Percentiles rank a stretch among this genome's conserved stretches.
phyloP scores from a whole-genome alignment of 2,888 invertebrate species.

The Athetis lepigone region DNA sequence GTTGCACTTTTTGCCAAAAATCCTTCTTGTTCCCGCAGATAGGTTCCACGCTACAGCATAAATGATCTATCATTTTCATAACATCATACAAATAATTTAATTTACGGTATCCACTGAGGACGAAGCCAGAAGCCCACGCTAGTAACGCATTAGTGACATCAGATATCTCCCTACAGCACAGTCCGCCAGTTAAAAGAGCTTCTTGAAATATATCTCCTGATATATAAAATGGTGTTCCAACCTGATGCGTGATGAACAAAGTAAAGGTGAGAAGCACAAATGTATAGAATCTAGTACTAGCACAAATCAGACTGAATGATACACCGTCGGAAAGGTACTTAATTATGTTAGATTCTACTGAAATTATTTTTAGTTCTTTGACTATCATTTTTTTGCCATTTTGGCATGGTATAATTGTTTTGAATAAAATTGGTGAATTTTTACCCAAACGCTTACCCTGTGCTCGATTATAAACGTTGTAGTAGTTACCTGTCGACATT shows the following conservation, averaged over 20 bases:
- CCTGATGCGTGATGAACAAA: too few relatives aligned
- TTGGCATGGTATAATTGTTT: too few relatives aligned
- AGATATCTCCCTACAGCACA: conserved; percentile 69
- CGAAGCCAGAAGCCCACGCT: conserved; percentile 79
- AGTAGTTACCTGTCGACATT: conserved; percentile 77
- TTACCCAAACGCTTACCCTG: too few relatives aligned
- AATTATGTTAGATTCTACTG: too few relatives aligned
- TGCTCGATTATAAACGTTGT: neutral
- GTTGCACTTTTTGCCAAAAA: conserved; percentile 72
- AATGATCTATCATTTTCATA: conserved; percentile 71
- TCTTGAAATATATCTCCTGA: conserved; percentile 76
- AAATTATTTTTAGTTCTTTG: too few relatives aligned
- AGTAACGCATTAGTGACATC: conserved; percentile 78
- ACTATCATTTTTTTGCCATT: too few relatives aligned
- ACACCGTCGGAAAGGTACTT: too few relatives aligned
- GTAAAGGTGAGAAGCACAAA: too few relatives aligned
- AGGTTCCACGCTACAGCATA: conserved; percentile 77
- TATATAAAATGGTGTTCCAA: conserved; percentile 79
- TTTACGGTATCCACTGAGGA: conserved; percentile 68
- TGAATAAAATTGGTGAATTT: too few relatives aligned
- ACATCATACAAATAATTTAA: conserved; percentile 63
- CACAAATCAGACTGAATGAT: too few relatives aligned
- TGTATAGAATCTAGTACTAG: too few relatives aligned
- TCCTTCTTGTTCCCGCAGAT: conserved; percentile 64
- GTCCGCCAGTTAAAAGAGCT: conserved; percentile 63